Conservation (phyloP, 2,888 invertebrate species). For the Melikaiella ostensackeni region DNA sequence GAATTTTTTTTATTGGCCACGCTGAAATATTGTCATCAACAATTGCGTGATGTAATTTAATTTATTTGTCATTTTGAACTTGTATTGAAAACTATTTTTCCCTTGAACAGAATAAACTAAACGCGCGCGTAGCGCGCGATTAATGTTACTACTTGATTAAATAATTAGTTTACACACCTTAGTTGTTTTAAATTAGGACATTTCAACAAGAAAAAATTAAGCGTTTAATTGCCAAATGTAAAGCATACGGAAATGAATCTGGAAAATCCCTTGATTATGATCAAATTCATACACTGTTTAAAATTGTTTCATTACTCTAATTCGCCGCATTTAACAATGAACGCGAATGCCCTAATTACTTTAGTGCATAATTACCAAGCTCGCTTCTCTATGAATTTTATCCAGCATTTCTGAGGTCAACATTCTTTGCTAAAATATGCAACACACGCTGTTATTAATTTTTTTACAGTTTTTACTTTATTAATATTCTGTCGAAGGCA, state of each 20-base stretch:
- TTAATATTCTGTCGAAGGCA: neutral
- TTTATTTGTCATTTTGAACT: too few species aligned
- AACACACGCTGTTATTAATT: neutral
- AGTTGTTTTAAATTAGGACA: too few species aligned
- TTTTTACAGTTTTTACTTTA: neutral
- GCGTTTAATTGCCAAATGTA: neutral
- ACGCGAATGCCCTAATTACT: conserved; percentile 1
- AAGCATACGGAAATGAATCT: neutral
- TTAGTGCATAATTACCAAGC: neutral
- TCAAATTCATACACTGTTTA: neutral
- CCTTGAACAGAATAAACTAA: too few species aligned
- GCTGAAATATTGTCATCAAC: too few species aligned
- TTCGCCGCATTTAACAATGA: neutral
- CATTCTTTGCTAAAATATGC: neutral
- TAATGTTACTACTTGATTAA: too few species aligned
- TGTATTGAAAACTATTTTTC: too few species aligned
- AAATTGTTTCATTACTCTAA: conserved; percentile 16
- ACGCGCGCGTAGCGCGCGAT: too few species aligned
- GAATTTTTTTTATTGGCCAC: too few species aligned
- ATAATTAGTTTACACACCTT: too few species aligned
- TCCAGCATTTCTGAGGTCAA: neutral
- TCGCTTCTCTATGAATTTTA: conserved; percentile 15
- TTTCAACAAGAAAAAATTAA: too few species aligned
- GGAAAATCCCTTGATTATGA: neutral
- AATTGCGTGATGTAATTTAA: too few species aligned